Evolutionary conservation across 2,113 vertebrate genomes (phyloP), one percentile per base, ranked within the genome.

Genomic region (Lagopus leucura): DNA sequence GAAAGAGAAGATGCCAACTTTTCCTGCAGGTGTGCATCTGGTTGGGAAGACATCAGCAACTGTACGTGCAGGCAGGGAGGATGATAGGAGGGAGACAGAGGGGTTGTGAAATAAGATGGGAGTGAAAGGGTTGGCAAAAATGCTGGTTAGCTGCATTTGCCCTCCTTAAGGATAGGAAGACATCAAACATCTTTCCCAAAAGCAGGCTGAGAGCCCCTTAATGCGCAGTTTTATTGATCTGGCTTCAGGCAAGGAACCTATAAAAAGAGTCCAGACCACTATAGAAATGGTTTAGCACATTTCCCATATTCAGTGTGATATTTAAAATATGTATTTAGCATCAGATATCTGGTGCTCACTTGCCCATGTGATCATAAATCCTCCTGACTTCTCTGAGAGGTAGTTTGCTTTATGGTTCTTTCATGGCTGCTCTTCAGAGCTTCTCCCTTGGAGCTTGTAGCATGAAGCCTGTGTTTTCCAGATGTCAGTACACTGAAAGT

Each of bases 1-100:
- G 85, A 96, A 94, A 94, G 91, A 93, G 93, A 55, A 86, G 66
- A 45, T 91, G 97, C 97, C 97, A 98, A 89, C 80, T 97, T 91
- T 90, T 97, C 98, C 97, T 94, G 95, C 98, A 98, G 98, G 98
- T 98, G 97, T 96, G 97, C 97, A 97, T 97, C 96, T 97, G 97
- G 82, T 76, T 96, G 83, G 95, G 95, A 88, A 74, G 82, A 93
- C 94, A 96, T 42, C 89, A 97, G 95, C 84, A 45, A 69, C 69
- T 30, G 92, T 97, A 97, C 95, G 95, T 98, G 98, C 96, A 96
- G 92, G 82, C 67, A 95, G 92, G 95, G 92, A 94, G 90, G 93
- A 83, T 78, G 81, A 85, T 50, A 89, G 78, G 94, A 93, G 88
- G 86, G 69, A 96, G 88, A 90, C 82, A 91, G 90, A 13, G 72